Evolutionary conservation across 1,140 invertebrate genomes (phyloP).

Genomic region (Achroia grisella): DNA sequence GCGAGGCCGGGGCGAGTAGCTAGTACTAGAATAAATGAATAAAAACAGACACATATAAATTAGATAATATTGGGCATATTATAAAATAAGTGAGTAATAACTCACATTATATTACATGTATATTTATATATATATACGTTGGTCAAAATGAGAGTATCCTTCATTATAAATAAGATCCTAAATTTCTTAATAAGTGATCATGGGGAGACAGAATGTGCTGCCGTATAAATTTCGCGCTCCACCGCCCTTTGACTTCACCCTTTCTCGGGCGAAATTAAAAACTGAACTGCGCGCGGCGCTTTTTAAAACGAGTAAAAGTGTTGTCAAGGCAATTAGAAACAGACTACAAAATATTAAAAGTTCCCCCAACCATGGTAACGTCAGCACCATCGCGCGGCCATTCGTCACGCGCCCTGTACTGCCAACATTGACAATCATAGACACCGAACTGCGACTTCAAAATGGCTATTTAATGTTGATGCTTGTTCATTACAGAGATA

Average conservation of each 20-base stretch:
- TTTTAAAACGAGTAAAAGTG: conserved; percentile 22
- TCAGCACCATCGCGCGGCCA: conserved; percentile 18
- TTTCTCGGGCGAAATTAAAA: conserved; percentile 30
- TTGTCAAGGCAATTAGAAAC: conserved; percentile 41
- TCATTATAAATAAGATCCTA: too few relatives aligned
- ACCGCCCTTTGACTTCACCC: conserved; percentile 15
- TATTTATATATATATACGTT: too few relatives aligned
- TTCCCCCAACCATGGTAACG: conserved; percentile 25
- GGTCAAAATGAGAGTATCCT: too few relatives aligned
- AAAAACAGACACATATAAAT: too few relatives aligned
- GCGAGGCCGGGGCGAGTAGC: too few relatives aligned
- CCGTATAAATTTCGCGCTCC: conserved; percentile 11
- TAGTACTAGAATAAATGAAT: too few relatives aligned
- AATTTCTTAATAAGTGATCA: background rate
- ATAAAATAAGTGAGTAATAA: too few relatives aligned
- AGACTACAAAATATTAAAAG: conserved; percentile 45
- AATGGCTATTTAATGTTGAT: too few relatives aligned
- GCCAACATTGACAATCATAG: conserved; percentile 21
- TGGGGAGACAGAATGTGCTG: conserved; percentile 12
- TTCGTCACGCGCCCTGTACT: conserved; percentile 24
- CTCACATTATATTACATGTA: too few relatives aligned
- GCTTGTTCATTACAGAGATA: too few relatives aligned
- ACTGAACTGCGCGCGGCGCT: conserved; percentile 13
- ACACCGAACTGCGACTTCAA: conserved; percentile 13
- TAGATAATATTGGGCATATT: too few relatives aligned